Conservation (phyloP, 2,797 vertebrate species). For the Ctenochaetus hawaiiensis region DNA sequence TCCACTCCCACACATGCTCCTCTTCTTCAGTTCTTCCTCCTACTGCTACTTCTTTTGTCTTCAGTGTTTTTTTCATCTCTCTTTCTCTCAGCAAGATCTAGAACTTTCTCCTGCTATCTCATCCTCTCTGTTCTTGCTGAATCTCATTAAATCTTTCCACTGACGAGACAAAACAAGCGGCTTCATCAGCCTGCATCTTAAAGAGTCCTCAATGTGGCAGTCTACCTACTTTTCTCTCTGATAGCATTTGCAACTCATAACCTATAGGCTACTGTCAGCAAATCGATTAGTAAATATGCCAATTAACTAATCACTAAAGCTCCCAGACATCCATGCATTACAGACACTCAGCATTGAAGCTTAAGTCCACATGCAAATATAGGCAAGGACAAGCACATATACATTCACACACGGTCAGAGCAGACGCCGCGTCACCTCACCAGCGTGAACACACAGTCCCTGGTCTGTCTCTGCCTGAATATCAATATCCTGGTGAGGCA, state of each 20-base stretch:
- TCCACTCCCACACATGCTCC: constrained; percentile 38
- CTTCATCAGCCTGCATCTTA: background rate
- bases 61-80: constrained; percentile 6
- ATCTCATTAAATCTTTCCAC: constrained; percentile 8
- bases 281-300: constrained; percentile 25
- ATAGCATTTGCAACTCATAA: background rate
- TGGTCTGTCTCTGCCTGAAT: constrained; percentile 67
- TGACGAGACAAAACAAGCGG: constrained; percentile 28
- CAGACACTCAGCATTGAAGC: constrained; percentile 24
- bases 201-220: constrained; percentile 28
- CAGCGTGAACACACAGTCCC: constrained; percentile 64
- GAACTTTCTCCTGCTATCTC: constrained; percentile 57
- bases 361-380: constrained; percentile 52
- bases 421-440: constrained; percentile 72
- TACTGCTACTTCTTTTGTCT: constrained; percentile 14
- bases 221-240: background rate
- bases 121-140: constrained; percentile 19
- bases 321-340: constrained; percentile 15
- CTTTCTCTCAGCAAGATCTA: constrained; percentile 31
- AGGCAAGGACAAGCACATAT: constrained; percentile 44
- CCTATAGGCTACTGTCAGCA: constrained; percentile 5
- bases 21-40: constrained; percentile 24
- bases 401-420: constrained; percentile 48
- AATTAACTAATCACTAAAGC: constrained; percentile 13
- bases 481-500: constrained; percentile 64